Evolutionary conservation across 2,113 vertebrate genomes (phyloP), one percentile per base, ranked within the genome.

Genomic region (Osmerus mordax): DNA sequence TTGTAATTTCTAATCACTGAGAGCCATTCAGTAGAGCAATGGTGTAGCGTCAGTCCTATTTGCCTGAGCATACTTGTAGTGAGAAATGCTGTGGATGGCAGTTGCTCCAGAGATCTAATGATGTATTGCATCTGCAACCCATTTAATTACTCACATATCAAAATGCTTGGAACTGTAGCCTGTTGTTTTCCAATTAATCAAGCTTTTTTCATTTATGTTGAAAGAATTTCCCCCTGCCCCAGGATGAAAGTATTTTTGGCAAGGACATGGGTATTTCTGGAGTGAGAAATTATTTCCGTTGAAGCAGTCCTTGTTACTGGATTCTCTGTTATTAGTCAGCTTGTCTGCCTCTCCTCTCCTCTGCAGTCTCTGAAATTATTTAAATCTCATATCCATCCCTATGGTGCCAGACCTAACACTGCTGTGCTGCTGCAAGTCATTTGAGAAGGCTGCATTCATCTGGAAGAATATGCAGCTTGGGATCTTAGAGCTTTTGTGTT

Each of bases 301-400:
- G 23, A 69, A 83, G 75, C 79, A 70, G 78, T 77, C 69, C 81
- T 81, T 86, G 84, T 86, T 87, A 83, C 84, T 78, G 71, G 81
- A 83, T 84, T 75, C 78, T 61, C 29, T 81, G 81, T 87, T 89
- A 90, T 90, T 89, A 90, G 87, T 89, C 83, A 83, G 84, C 79
- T 77, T 86, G 83, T 87, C 86, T 89, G 78, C 81, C 80, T 70
- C 81, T 82, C 81, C 87, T 56, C 84, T 84, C 83, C 82, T 86
- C 81, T 72, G 79, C 86, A 76, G 81, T 72, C 80, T 87, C 71
- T 86, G 82, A 86, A 86, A 89, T 90, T 83, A 90, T 89, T 91
- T 83, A 87, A 89, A 86, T 87, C 82, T 71, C 73, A 79, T 69
- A 80, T 70, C 78, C 73, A 81, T 36, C 76, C 81, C 84, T 71